Evolutionary conservation across 2,888 invertebrate species (phyloP), one percentile per base, ranked within the genome.

Genomic region (Sclerodermus sp.): DNA sequence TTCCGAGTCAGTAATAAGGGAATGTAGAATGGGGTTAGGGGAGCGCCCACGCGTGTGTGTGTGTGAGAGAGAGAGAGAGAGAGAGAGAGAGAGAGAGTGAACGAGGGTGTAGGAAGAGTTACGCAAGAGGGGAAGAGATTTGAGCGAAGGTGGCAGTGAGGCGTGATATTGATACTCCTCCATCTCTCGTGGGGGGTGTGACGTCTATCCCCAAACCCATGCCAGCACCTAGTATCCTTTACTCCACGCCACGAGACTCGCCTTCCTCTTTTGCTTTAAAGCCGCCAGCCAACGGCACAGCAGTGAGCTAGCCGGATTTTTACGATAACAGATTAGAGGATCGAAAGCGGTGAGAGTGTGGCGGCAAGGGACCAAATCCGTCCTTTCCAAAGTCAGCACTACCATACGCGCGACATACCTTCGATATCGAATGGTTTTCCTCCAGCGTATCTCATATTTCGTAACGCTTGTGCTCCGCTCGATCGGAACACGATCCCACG

Each of bases 101-200:
- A 45, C 31, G 23, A 8, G 23, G 23, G 23, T 5, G 3, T 3
- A 23, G 8, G 8, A 8, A 23, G 23, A 23, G 8, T 23, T 8
- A 8, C 23, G 23, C 23, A 47, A 53, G 45, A 57, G 47, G 50
- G 51, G 54, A 49, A 51, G 55, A 38, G 58, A 58, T 57, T 59
- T 47, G 56, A 60, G 57, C 56, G 56, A 62, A 60, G 64, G 56
- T 55, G 62, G 70, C 73, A 71, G 65, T 61, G 71, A 69, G 66
- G 73, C 73, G 70, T 69, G 72, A 71, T 73, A 73, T 73, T 73
- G 72, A 73, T 73, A 73, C 71, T 70, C 67, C 62, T 68, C 64
- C 67, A 64, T 70, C 62, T 67, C 59, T 64, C 54, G 57, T 66
- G 57, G 68, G 66, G 61, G 23, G 4, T 8, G 23, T 12, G 65